Base-by-base conservation (phyloP, 2,797 vertebrate species). In the Antennarius maculatus region DNA sequence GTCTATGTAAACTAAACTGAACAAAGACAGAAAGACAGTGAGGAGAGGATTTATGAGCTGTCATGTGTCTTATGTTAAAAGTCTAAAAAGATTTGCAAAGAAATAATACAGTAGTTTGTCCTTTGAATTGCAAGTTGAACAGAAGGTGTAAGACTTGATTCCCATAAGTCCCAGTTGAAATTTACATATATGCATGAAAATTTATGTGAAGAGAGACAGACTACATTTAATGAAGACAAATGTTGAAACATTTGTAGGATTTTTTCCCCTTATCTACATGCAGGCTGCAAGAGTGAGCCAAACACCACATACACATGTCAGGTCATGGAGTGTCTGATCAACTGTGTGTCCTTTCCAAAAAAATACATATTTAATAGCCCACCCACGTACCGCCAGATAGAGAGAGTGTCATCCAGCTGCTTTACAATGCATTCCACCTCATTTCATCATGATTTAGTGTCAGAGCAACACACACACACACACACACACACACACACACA, bases 181-280 rank as follows among this genome's bases (percentile, higher is more conserved):
- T 68, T 65, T 49, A 27, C 47, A 69, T 29, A 54, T 63, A 61
- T 3, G 0, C 34, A 75, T 66, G 77, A 58, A 66, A 62, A 82
- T 82, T n/a, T 57, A 63, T 77, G 58, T 46, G 50, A 49, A 63
- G 39, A 57, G 46, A 46, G 42, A 50, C 51, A 52, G 15, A 11
- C 18, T 42, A 66, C 13, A 13, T 16, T 0, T 62, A 70, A 83
- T 62, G 74, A 80, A 80, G 62, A 81, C 66, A 74, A 63, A 78
- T 65, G 77, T 50, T 28, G 14, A 17, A 43, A n/a, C 28, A 58
- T 63, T 66, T 41, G 42, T 75, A 50, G 42, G 4, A 2, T 10
- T 31, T 54, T 60, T 6, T 47, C 39, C 39, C 39, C 39, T 12
- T 13, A 13, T 45, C 48, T 66, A 6, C 15, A 5, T 49, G 34